Base-by-base conservation (phyloP, 1,140 invertebrate genomes). In the Drosophila pectinifera region DNA sequence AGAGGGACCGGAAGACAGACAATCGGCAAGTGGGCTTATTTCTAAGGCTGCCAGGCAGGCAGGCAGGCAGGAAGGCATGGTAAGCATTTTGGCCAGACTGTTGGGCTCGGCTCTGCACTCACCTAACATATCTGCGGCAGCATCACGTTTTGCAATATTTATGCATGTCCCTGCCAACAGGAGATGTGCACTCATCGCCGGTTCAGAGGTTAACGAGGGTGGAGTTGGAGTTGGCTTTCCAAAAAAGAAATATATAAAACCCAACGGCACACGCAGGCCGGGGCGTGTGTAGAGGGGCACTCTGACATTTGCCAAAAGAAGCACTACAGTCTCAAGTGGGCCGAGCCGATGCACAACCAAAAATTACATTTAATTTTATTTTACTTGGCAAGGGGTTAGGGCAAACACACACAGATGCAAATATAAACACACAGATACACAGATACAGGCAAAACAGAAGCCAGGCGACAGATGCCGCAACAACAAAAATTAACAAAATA, bases 281-380 rank as follows among this genome's bases (percentile, higher is more conserved):
- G 39, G 67, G 72, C 65, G 76, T 78, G 59, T 81, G 57, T 43
- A 54, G 41, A 48, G 46, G 24, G 28, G 36, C 28, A 45, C 43
- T 59, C 48, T 38, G 45, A 73, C 57, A 76, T 78, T 76, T 79
- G 79, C 79, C 83, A 80, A 83, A 88, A 88, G 84, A 89, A 88
- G 89, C 84, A 89, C 83, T 89, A 72, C 49, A 88, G 18, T 51
- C 64, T 80, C 43, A 83, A 89, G 84, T 73, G 72, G 22, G 63
- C 49, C 67, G 48, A 43, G 26, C 58, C 48, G 51, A 58, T 80
- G 76, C 84, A 89, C 69, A 79, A 76, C 72, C 55, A 48, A 76
- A 83, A 88, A 88, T 83, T 88, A 80, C 84, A 89, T 88, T 88
- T 88, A 80, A 86, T 83, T 79, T 68, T 81, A 86, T 86, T 86